phyloP scores from a whole-genome alignment of 2,797 vertebrate genomes.

The Schizopygopsis malacanthus region DNA sequence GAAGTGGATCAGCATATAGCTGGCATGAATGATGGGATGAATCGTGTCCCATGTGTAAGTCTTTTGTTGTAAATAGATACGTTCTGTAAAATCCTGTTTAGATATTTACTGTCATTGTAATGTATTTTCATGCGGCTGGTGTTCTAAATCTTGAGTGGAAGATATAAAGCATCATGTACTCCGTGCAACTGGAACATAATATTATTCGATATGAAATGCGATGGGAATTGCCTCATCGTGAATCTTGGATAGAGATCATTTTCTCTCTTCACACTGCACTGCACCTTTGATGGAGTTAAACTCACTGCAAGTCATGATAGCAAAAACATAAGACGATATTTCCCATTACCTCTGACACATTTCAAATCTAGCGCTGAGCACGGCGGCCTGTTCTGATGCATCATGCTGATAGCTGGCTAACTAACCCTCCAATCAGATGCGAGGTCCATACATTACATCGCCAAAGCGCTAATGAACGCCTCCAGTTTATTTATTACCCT shows the following conservation, averaged over 20 bases:
- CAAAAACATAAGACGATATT: slow-evolving; percentile 62
- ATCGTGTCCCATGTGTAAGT: slow-evolving; percentile 31
- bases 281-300: slow-evolving; percentile 56
- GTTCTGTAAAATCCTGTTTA: slow-evolving; percentile 45
- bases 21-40: slow-evolving; percentile 43
- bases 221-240: slow-evolving; percentile 47
- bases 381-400: slow-evolving; percentile 68
- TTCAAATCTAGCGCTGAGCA: slow-evolving; percentile 66
- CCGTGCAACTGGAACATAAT: slow-evolving; percentile 34
- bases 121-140: slow-evolving; percentile 20
- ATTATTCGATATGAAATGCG: slow-evolving; percentile 51
- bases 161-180: slow-evolving; percentile 44
- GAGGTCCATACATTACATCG: slow-evolving; percentile 75
- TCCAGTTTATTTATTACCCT: slow-evolving; percentile 76
- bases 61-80: slow-evolving; percentile 50
- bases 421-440: slow-evolving; percentile 70
- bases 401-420: slow-evolving; percentile 69
- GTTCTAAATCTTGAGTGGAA: slow-evolving; percentile 38
- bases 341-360: slow-evolving; percentile 67
- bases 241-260: slow-evolving; percentile 32
- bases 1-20: slow-evolving; percentile 46
- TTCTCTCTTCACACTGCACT: slow-evolving; percentile 52
- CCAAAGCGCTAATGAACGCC: slow-evolving; percentile 76
- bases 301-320: slow-evolving; percentile 65
- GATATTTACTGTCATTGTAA: slow-evolving; percentile 49